Base-by-base conservation (phyloP, 2,888 invertebrate species). In the Sceliomorpha sp. region DNA sequence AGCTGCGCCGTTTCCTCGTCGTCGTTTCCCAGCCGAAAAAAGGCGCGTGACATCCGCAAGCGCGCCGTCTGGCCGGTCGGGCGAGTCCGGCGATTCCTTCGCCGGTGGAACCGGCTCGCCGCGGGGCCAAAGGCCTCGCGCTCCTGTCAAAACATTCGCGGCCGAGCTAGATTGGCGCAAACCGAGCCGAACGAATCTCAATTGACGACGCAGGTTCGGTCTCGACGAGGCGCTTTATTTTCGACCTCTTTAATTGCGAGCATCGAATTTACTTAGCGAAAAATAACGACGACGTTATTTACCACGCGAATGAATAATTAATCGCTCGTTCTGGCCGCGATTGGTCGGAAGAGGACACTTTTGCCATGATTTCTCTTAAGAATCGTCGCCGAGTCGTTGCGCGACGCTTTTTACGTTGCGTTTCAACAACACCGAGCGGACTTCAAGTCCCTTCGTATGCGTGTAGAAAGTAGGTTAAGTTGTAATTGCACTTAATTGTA, bases 401-500 rank as follows among this genome's bases (percentile, higher is more conserved):
- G n/a, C n/a, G n/a, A n/a, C n/a, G n/a, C n/a, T n/a, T n/a, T 39
- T 60, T 51, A 6, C 15, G 8, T 29, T 37, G 0, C 34, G 10
- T 31, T 24, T 48, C 34, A 42, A 26, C 13, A 31, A 1, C 37
- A 42, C 51, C 44, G 34, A 63, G 45, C 15, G 37, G 51, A 66
- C 58, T 66, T 66, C 50, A 58, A 56, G 56, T 50, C 50, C 50
- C 42, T 53, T 56, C 42, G 32, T 50, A 62, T 36, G 66, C 59
- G 72, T 73, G 76, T 74, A 72, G 76, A 73, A 84, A 84, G 80
- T 84, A 78, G 84, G 84, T 83, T 82, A 84, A 76, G 75, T 73
- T 76, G 77, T 83, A 84, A 84, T 84, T 82, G 80, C 80, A 77
- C 79, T 82, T 83, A 84, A 84, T 84, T 84, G 82, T 74, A 75